phyloP scores from a whole-genome alignment of 2,797 vertebrate species.

The Dendrocincla tyrannina region DNA sequence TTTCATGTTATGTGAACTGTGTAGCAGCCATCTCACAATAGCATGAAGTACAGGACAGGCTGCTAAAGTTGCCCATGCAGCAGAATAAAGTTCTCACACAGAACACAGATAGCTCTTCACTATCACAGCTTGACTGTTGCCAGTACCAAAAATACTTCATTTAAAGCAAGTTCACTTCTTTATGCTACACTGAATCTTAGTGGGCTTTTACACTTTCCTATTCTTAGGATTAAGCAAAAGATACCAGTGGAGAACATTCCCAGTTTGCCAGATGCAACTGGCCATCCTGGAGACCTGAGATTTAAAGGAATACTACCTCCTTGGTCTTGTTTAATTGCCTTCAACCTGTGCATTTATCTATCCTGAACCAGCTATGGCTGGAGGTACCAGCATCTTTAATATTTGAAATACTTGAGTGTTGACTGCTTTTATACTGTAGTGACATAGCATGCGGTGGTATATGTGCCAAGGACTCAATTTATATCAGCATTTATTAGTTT shows the following conservation, averaged over 20 bases:
- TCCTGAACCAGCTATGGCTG: not conserved
- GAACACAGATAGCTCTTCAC: not conserved
- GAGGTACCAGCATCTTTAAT: not conserved
- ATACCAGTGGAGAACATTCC: not conserved
- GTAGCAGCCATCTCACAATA: not conserved
- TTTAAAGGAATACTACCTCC: not conserved
- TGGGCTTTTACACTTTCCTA: not conserved
- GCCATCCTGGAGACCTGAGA: not conserved
- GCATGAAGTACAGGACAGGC: not conserved
- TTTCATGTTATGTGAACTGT: not conserved
- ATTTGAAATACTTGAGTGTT: not conserved
- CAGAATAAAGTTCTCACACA: constrained; percentile 40
- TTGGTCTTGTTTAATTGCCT: not conserved
- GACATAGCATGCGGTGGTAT: not conserved
- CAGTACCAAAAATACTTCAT: constrained; percentile 52
- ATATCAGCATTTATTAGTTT: not conserved
- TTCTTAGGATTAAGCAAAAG: not conserved
- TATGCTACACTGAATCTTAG: not conserved
- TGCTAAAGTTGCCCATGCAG: constrained; percentile 41
- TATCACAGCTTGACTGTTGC: constrained; percentile 49
- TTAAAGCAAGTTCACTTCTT: constrained; percentile 16
- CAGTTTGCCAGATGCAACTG: not conserved
- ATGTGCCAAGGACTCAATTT: not conserved
- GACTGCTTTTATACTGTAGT: not conserved
- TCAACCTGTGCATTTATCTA: not conserved